These are phyloP conservation scores for Eleginops maclovinus DNA, from an alignment of 2,113 vertebrate genomes.

Conservation along the genomic window DNA sequence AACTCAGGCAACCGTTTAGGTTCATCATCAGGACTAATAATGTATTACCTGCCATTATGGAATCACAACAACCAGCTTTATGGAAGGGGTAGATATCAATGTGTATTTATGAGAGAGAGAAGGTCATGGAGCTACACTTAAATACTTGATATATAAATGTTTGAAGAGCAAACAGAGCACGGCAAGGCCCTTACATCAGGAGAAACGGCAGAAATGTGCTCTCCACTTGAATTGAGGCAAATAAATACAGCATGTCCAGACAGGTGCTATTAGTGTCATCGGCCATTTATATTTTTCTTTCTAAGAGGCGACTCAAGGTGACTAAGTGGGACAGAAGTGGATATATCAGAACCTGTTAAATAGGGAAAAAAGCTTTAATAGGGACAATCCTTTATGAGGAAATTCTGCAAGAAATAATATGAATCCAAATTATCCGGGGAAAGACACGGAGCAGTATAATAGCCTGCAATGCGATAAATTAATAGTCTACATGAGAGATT, in stretches of 20 bases:
- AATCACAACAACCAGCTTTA: conserved; percentile 4
- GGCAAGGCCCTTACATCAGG: conserved; percentile 1
- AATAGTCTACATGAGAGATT: not conserved
- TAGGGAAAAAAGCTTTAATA: not conserved
- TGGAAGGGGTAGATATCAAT: not conserved
- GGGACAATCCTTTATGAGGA: not conserved
- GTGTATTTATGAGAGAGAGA: conserved; percentile 30
- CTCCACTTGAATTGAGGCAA: conserved; percentile 23
- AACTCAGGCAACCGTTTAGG: conserved; percentile 11
- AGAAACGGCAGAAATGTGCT: not conserved
- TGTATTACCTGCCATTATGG: conserved; percentile 10
- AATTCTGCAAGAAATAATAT: not conserved
- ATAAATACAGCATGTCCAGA: conserved; percentile 6
- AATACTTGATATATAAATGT: conserved; percentile 32
- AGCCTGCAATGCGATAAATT: not conserved
- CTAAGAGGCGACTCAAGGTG: not conserved
- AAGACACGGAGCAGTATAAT: not conserved
- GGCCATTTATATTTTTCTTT: not conserved
- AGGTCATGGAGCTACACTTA: conserved; percentile 28
- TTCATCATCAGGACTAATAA: conserved; percentile 39
- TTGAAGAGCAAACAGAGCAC: conserved; percentile 40
- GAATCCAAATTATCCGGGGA: not conserved
- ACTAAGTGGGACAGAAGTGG: conserved; percentile 4
- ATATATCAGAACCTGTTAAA: not conserved
- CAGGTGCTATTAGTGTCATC: not conserved